Conservation (phyloP, 2,113 vertebrate genomes). For the Plestiodon gilberti region DNA sequence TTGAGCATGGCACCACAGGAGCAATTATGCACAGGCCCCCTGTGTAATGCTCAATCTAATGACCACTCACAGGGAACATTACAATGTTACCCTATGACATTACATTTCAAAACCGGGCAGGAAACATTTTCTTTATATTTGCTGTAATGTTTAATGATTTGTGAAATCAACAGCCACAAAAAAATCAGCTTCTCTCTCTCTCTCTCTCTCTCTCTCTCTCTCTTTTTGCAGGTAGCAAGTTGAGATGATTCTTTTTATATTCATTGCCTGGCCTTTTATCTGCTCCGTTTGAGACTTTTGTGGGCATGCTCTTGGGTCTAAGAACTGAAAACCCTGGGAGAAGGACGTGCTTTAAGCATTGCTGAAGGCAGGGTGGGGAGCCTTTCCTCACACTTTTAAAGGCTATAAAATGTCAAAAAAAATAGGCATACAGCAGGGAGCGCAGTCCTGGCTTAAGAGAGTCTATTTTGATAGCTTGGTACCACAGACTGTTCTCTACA, state of each 20-base stretch:
- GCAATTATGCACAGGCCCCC: neutral
- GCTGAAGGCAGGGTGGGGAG: conserved; percentile 35
- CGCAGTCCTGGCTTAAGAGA: conserved; percentile 21
- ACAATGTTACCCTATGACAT: conserved; percentile 23
- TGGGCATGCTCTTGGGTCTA: conserved; percentile 39
- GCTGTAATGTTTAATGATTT: conserved; percentile 70
- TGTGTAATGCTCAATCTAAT: conserved; percentile 22
- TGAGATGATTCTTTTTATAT: conserved; percentile 51
- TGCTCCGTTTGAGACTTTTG: conserved; percentile 36
- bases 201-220: neutral
- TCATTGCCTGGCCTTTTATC: conserved; percentile 46
- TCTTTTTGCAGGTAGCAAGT: conserved; percentile 45
- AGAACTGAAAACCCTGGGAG: conserved; percentile 49
- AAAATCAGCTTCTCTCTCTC: neutral
- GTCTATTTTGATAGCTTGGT: neutral
- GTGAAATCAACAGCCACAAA: conserved; percentile 64
- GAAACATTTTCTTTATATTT: conserved; percentile 63
- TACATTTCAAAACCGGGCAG: conserved; percentile 50
- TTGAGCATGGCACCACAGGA: conserved; percentile 29
- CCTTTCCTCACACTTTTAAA: conserved; percentile 45
- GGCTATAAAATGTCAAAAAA: conserved; percentile 46
- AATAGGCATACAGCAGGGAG: conserved; percentile 36
- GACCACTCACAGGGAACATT: conserved; percentile 30
- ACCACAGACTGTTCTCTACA: neutral
- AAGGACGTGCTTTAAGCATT: conserved; percentile 41